Conservation (phyloP, 2,888 invertebrate species). For the Drosophila borborema region DNA sequence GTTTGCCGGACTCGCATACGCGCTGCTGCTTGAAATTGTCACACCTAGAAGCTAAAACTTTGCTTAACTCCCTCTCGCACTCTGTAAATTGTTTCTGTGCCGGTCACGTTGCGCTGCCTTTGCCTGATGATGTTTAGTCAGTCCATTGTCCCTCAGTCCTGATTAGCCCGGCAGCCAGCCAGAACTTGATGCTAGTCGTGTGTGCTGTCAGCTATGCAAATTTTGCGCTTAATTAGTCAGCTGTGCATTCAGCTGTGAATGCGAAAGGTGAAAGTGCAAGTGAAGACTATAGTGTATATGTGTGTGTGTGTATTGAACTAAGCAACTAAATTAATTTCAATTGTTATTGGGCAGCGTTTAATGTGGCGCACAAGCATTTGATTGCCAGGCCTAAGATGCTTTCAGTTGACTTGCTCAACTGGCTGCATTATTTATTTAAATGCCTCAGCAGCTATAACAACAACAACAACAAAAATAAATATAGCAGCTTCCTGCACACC, state of each 20-base stretch:
- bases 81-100: conserved; percentile 51
- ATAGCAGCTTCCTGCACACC: conserved; percentile 27
- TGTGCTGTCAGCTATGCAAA: conserved; percentile 51
- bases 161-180: conserved; percentile 53
- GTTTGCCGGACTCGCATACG: conserved; percentile 50
- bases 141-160: conserved; percentile 59
- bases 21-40: conserved; percentile 37
- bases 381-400: conserved; percentile 39
- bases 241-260: conserved; percentile 37
- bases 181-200: conserved; percentile 15
- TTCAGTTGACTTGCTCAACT: conserved; percentile 58
- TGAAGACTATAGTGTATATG: not conserved
- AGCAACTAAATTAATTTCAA: conserved; percentile 47
- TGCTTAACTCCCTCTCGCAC: not conserved
- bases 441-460: conserved; percentile 32
- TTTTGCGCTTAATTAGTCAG: conserved; percentile 58
- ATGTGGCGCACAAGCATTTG: conserved; percentile 26
- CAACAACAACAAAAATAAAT: conserved; percentile 55
- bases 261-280: conserved; percentile 41
- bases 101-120: conserved; percentile 52
- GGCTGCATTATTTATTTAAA: conserved; percentile 72
- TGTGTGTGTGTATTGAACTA: not conserved
- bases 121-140: conserved; percentile 64
- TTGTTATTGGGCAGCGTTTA: conserved; percentile 32
- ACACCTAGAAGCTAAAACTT: conserved; percentile 44